Conservation (phyloP, 1,140 invertebrate species). For the Archegozetes longisetosus region DNA sequence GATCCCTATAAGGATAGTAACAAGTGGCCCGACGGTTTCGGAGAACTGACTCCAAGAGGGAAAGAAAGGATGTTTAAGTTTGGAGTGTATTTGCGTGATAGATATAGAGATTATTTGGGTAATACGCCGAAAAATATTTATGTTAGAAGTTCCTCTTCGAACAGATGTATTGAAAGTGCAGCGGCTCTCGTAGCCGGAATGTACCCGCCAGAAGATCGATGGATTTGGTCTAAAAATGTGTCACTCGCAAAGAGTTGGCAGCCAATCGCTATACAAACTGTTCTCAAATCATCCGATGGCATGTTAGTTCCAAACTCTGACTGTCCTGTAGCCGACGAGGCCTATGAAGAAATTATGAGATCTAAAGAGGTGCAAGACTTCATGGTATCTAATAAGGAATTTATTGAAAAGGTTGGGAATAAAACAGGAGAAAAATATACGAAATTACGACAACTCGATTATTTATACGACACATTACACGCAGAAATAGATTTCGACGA, state of each 20-base stretch:
- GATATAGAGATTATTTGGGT: constrained; percentile 47
- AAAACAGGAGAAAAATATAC: neutral
- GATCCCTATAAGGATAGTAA: constrained; percentile 3
- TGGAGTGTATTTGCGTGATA: constrained; percentile 48
- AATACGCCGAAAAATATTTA: constrained; percentile 32
- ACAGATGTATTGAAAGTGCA: constrained; percentile 9
- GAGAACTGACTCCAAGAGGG: constrained; percentile 36
- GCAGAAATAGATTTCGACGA: neutral
- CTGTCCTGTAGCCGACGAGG: neutral
- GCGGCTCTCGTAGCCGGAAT: constrained; percentile 6
- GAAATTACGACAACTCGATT: neutral
- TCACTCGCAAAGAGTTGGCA: constrained; percentile 1
- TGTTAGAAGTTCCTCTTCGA: constrained; percentile 1
- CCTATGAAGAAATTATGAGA: neutral
- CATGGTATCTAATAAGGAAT: neutral
- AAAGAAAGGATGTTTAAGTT: neutral
- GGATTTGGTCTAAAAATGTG: neutral
- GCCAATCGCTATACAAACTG: constrained; percentile 8
- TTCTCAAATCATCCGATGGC: neutral
- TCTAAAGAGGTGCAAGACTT: neutral
- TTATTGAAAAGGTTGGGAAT: neutral
- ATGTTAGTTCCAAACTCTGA: neutral
- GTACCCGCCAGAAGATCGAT: neutral
- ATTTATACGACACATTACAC: neutral
- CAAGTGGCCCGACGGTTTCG: constrained; percentile 20